phyloP scores from a whole-genome alignment of 2,113 vertebrate genomes.

The Sander lucioperca region DNA sequence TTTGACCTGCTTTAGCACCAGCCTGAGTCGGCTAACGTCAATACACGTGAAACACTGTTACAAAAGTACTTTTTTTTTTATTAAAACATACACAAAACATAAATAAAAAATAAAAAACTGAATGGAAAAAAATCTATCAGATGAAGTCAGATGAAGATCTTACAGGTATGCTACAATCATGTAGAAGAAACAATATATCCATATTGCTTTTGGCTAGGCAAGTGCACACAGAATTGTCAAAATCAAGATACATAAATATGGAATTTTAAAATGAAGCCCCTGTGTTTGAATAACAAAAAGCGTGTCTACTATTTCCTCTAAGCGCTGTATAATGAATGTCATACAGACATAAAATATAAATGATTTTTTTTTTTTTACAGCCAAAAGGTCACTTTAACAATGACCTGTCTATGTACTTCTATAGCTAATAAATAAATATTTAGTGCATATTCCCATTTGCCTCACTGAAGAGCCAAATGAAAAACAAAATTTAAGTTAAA shows the following conservation, averaged over 20 bases:
- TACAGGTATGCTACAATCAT: slow-evolving; percentile 78
- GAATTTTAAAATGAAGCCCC: slow-evolving; percentile 78
- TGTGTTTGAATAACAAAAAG: slow-evolving; percentile 81
- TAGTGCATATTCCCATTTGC: slow-evolving; percentile 86
- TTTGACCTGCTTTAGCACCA: background rate
- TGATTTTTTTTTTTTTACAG: slow-evolving; percentile 69
- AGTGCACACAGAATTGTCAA: slow-evolving; percentile 86
- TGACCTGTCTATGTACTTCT: slow-evolving; percentile 76
- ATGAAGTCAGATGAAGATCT: slow-evolving; percentile 65
- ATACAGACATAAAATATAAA: slow-evolving; percentile 77
- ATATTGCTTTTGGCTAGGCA: slow-evolving; percentile 80
- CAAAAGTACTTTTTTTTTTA: slow-evolving; percentile 85
- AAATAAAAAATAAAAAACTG: slow-evolving; percentile 80
- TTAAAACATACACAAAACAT: slow-evolving; percentile 83
- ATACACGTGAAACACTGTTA: slow-evolving; percentile 43
- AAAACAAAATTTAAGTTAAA: slow-evolving; percentile 85
- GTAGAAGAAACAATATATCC: slow-evolving; percentile 74
- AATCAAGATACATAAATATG: slow-evolving; percentile 83
- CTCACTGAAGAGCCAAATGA: slow-evolving; percentile 76
- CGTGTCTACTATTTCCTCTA: slow-evolving; percentile 78
- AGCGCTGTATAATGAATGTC: slow-evolving; percentile 77
- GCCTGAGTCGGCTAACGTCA: background rate
- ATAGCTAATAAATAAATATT: slow-evolving; percentile 88
- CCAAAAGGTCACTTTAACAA: slow-evolving; percentile 78
- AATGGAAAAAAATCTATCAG: slow-evolving; percentile 68